Evolutionary conservation across 1,140 invertebrate species (phyloP), one percentile per base, ranked within the genome.

Genomic region (Aphelinus certus): DNA sequence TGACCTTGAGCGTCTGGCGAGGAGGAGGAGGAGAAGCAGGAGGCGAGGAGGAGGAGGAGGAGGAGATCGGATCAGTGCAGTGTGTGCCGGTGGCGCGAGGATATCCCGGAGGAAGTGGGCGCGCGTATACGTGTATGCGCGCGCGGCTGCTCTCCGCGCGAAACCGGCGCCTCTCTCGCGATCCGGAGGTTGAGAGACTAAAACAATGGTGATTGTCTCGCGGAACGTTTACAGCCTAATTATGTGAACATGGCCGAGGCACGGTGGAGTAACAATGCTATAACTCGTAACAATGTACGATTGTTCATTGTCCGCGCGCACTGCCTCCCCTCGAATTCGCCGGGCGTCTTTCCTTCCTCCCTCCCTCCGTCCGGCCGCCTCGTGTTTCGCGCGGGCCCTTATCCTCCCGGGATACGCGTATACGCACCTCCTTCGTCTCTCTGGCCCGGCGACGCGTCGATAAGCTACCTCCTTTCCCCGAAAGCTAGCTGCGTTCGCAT

Each of bases 261-360:
- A 82, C 79, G 82, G 83, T 86, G 85, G 80, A 84, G 84, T 86
- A 88, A 88, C 87, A 88, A 88, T 88, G 83, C 86, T 85, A 87
- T 87, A 87, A 87, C 86, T 86, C 85, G 83, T 86, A 88, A 88
- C 87, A 88, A 88, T 88, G 86, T 88, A 87, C 87, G 81, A 88
- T 88, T 88, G 87, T 88, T 88, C 86, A 88, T 88, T 88, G 87
- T 88, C 82, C 81, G 79, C 70, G 76, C 72, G 75, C 78, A 79
- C 80, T 69, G 46, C 49, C 72, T 74, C 69, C 60, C 58, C 42
- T 57, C 71, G 73, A 75, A 68, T 70, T 77, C 73, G 70, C 70
- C 67, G n/a, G 7, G 55, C 61, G 7, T 42, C 71, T 79, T 80
- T 79, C 79, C 78, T 77, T 81, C 73, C 77, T 76, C 76, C 68